These are phyloP conservation scores for Okamejei kenojei DNA, from an alignment of 2,797 vertebrate species.

Conservation along the genomic window DNA sequence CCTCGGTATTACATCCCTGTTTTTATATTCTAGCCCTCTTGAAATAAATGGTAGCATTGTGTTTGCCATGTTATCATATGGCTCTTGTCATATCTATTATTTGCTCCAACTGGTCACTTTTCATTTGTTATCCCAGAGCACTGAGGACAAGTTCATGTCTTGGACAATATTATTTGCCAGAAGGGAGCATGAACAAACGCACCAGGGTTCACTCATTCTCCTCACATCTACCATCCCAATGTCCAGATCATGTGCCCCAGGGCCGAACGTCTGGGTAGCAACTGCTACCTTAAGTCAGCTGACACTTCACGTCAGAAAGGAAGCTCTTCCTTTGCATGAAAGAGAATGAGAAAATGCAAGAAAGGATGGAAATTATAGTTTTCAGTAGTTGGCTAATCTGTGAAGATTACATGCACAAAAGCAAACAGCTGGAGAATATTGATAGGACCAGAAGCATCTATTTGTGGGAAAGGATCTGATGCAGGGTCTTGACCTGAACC, in stretches of 20 bases:
- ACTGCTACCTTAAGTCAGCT: background rate
- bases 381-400: background rate
- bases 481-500: no score
- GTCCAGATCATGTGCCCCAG: background rate
- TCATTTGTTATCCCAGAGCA: background rate
- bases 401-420: background rate
- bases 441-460: no score
- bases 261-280: background rate
- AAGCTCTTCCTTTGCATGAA: background rate
- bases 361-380: background rate
- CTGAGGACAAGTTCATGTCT: background rate
- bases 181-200: background rate
- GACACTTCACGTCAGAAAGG: background rate
- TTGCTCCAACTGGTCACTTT: background rate
- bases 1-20: no score
- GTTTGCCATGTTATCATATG: background rate
- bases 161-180: background rate
- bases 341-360: background rate
- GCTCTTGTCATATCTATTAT: background rate
- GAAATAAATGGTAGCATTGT: no score
- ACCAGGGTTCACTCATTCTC: background rate
- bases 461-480: no score
- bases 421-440: no score
- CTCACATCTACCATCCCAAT: background rate
- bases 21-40: no score